These are phyloP conservation scores for Ommatoiulus sabulosus DNA, from an alignment of 2,888 invertebrate genomes.

Conservation along the genomic window DNA sequence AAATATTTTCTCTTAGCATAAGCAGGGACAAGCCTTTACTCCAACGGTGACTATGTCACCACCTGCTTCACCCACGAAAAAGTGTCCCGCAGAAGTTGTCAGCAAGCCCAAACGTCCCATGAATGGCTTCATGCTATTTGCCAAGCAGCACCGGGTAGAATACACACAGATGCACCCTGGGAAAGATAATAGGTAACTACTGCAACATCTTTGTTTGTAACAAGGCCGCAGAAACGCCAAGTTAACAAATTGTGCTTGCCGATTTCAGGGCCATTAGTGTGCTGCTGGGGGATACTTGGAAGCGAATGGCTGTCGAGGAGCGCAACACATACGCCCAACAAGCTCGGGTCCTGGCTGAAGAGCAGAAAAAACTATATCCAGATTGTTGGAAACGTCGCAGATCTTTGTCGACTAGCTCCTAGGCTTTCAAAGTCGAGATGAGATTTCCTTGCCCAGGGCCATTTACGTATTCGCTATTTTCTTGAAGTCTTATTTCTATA, in stretches of 20 bases:
- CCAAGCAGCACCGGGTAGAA: conserved; percentile 69
- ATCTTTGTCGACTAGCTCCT: conserved; percentile 57
- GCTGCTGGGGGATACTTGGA: conserved; percentile 70
- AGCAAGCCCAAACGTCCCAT: conserved; percentile 70
- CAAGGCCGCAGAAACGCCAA: neutral
- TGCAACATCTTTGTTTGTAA: neutral
- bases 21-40: conserved; percentile 37
- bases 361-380: conserved; percentile 69
- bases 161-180: conserved; percentile 70
- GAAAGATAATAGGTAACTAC: conserved; percentile 70
- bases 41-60: conserved; percentile 65
- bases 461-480: neutral
- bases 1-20: neutral
- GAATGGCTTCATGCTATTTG: conserved; percentile 72
- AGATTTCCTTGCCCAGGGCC: neutral
- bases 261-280: conserved; percentile 70
- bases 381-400: conserved; percentile 72
- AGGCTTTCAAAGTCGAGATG: neutral
- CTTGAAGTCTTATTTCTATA: conserved; percentile 15
- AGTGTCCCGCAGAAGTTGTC: conserved; percentile 59
- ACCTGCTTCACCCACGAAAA: conserved; percentile 64
- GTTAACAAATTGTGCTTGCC: neutral
- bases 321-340: conserved; percentile 67
- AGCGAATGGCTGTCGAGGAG: conserved; percentile 67
- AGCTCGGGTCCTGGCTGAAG: conserved; percentile 69